A percentile compares a stretch with the other conserved stretches of the same genome.
Evolutionary conservation across 2,113 vertebrate genomes (phyloP).

Genomic region (Platichthys flesus): DNA sequence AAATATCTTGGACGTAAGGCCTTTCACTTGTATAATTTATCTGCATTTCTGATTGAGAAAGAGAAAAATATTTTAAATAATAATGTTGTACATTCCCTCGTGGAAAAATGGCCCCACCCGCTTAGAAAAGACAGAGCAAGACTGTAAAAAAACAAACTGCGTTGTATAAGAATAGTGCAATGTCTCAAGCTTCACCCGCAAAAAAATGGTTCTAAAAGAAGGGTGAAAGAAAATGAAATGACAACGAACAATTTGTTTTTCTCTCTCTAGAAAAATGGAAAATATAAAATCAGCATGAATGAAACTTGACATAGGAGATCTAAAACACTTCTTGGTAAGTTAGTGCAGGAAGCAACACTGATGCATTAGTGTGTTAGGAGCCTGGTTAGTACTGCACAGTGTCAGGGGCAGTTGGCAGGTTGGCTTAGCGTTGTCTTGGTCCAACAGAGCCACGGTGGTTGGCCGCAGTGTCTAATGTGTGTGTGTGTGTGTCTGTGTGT

Average conservation of each 20-base stretch:
- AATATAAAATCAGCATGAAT: constrained; percentile 38
- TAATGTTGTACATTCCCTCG: constrained; percentile 31
- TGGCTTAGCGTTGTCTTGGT: constrained; percentile 85
- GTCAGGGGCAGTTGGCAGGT: constrained; percentile 84
- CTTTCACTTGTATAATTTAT: constrained; percentile 45
- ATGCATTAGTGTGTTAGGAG: constrained; percentile 88
- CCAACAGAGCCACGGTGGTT: constrained; percentile 69
- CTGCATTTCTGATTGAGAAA: constrained; percentile 23
- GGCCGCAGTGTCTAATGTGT: constrained; percentile 24
- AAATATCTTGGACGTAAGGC: constrained; percentile 59
- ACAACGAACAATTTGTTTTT: constrained; percentile 21
- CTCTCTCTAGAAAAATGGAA: constrained; percentile 32
- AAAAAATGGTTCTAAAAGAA: constrained; percentile 30
- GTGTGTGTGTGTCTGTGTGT: constrained; percentile 29
- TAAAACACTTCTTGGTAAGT: constrained; percentile 81
- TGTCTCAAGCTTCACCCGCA: constrained; percentile 70
- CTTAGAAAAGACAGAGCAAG: constrained; percentile 39
- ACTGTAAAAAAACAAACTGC: constrained; percentile 12
- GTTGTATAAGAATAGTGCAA: constrained; percentile 73
- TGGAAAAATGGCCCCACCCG: constrained; percentile 36
- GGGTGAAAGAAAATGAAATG: constrained; percentile 27
- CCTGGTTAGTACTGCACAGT: constrained; percentile 85
- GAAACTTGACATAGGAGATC: constrained; percentile 56
- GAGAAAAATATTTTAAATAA: background rate
- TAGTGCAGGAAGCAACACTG: constrained; percentile 83